A percentile compares a stretch with the other conserved stretches of the same genome.
Conservation (phyloP, 92 coral and sea anemone species). For the Muricea muricata region DNA sequence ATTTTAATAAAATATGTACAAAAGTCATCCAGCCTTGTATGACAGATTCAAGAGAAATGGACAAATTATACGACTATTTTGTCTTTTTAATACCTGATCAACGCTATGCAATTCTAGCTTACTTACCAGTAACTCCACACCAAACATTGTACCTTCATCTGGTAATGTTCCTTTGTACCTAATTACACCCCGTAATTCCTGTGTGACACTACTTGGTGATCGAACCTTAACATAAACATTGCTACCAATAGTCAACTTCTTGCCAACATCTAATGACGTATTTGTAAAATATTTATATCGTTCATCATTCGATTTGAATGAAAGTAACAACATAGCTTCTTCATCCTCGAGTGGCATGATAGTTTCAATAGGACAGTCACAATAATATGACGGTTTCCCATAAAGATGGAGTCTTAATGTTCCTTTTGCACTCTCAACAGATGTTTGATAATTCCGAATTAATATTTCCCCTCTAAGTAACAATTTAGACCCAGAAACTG, state of each 20-base stretch:
- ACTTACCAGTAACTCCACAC: slow-evolving; percentile 76
- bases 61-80: too few species aligned
- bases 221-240: slow-evolving; percentile 69
- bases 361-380: neutral
- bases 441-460: neutral
- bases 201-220: neutral
- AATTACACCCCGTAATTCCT: slow-evolving; percentile 62
- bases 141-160: slow-evolving; percentile 74
- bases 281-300: neutral
- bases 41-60: too few species aligned
- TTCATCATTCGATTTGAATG: neutral
- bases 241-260: slow-evolving; percentile 26
- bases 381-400: neutral
- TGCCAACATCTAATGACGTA: neutral
- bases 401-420: neutral
- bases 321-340: neutral
- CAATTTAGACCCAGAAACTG: too few species aligned
- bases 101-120: too few species aligned
- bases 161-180: slow-evolving; percentile 75
- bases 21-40: too few species aligned
- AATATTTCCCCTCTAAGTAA: slow-evolving; percentile 19
- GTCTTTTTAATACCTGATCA: too few species aligned
- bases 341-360: neutral
- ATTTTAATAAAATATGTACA: too few species aligned
- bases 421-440: neutral